Evolutionary conservation across 2,888 invertebrate genomes (phyloP).

Genomic region (Criorhina ranunculi): DNA sequence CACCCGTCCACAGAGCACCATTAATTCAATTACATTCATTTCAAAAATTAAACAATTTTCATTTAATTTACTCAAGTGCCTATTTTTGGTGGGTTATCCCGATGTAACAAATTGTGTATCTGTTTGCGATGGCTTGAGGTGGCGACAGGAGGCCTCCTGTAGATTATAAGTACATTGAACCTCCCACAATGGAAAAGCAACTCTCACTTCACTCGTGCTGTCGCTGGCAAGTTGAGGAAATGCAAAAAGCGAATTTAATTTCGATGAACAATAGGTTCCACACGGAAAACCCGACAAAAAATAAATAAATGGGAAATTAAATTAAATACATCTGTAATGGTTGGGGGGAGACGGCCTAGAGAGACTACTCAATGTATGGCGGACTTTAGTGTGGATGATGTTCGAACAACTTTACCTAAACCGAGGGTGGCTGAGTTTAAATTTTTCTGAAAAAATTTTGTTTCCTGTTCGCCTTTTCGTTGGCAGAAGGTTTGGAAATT

Average conservation of each 20-base stretch:
- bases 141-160: conserved; percentile 5
- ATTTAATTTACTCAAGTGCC: conserved; percentile 77
- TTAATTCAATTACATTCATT: conserved; percentile 75
- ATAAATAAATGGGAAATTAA: conserved; percentile 36
- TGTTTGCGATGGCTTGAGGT: conserved; percentile 5
- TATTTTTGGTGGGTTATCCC: conserved; percentile 64
- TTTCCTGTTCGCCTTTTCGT: too few species aligned
- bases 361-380: conserved; percentile 19
- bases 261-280: conserved; percentile 50
- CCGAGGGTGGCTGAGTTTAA: background rate
- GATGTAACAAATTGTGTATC: conserved; percentile 58
- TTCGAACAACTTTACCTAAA: background rate
- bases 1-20: conserved; percentile 37
- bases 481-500: background rate
- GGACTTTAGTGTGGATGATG: conserved; percentile 6
- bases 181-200: background rate
- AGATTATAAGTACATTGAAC: conserved; percentile 27
- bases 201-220: background rate
- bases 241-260: conserved; percentile 46
- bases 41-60: conserved; percentile 76
- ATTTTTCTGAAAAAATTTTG: background rate
- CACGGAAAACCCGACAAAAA: conserved; percentile 6
- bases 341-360: background rate
- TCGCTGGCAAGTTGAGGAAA: conserved; percentile 24
- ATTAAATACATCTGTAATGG: conserved; percentile 33